Base-by-base conservation (phyloP, 2,113 vertebrate species). In the Toxostoma redivivum region DNA sequence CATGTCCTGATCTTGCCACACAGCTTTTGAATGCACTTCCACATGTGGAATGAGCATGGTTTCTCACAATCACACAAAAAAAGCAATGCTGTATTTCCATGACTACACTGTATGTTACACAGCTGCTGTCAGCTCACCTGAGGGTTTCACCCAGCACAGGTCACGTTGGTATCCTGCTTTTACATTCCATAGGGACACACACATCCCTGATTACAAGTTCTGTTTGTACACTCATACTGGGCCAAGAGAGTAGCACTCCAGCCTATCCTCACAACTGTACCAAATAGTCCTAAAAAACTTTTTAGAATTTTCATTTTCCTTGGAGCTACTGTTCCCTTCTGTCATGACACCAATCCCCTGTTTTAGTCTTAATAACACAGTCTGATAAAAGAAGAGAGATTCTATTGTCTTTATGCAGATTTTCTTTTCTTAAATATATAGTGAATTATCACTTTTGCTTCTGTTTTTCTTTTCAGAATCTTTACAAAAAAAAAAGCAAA, bases 41-140 rank as follows among this genome's bases (percentile, higher is more conserved):
- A 11, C 10, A 22, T 22, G 37, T 84, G 20, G 28, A 69, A 65
- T 2, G 2, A 60, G 27, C 16, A 15, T 12, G 53, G 21, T 42
- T 83, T 64, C 62, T 62, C 62, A 60, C 20, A 77, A 5, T 17
- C 44, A 13, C 27, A 31, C 23, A 54, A 47, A 69, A 33, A 33
- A 72, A 80, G 6, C 21, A 60, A 10, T 40, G 56, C 6, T 12
- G 3, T 13, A 11, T 15, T 81, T 53, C 56, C 37, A 58, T 10
- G 0, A 37, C 11, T 15, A 16, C 42, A 8, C 7, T 31, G 1
- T 8, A 38, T 1, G 1, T 25, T 66, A 13, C 3, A 30, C 56
- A 50, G 7, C 27, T 58, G 33, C 42, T 78, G 5, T 17, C 81
- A 47, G 37, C 11, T 69, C 25, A 2, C 37, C 16, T 24, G 5